Conservation (phyloP, 2,797 vertebrate genomes). For the Trichosurus vulpecula region DNA sequence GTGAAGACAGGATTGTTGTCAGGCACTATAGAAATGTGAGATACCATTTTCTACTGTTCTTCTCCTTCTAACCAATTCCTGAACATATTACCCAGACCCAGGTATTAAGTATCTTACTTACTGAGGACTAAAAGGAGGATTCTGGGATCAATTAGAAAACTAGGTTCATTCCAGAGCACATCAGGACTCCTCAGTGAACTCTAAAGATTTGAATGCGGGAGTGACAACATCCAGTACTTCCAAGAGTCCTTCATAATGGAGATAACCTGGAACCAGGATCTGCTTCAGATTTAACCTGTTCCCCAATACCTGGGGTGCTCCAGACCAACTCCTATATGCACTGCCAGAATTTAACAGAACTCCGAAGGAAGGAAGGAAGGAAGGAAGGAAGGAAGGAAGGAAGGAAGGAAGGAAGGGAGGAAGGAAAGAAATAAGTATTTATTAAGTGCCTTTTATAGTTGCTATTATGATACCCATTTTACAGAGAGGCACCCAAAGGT, state of each 20-base stretch:
- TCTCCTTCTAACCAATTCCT: not conserved
- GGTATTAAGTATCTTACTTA: not conserved
- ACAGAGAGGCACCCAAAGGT: not conserved
- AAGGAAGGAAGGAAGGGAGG: too few relatives aligned
- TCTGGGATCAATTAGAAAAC: not conserved
- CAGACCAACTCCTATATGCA: not conserved
- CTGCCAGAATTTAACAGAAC: not conserved
- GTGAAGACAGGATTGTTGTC: not conserved
- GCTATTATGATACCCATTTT: not conserved
- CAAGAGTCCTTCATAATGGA: not conserved
- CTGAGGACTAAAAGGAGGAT: not conserved
- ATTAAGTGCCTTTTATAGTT: not conserved
- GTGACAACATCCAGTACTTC: not conserved
- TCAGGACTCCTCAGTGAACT: not conserved
- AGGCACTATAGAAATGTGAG: not conserved
- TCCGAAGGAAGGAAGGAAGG: not conserved
- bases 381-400: too few relatives aligned
- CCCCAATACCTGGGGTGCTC: not conserved
- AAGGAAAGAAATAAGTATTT: not conserved
- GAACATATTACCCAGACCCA: not conserved
- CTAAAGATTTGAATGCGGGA: not conserved
- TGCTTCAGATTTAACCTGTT: not conserved
- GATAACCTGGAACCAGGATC: conserved; percentile 6
- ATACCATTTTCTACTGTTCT: not conserved
- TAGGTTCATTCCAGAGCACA: not conserved